Evolutionary conservation across 2,113 vertebrate species (phyloP).

Genomic region (Rhinoderma darwinii): DNA sequence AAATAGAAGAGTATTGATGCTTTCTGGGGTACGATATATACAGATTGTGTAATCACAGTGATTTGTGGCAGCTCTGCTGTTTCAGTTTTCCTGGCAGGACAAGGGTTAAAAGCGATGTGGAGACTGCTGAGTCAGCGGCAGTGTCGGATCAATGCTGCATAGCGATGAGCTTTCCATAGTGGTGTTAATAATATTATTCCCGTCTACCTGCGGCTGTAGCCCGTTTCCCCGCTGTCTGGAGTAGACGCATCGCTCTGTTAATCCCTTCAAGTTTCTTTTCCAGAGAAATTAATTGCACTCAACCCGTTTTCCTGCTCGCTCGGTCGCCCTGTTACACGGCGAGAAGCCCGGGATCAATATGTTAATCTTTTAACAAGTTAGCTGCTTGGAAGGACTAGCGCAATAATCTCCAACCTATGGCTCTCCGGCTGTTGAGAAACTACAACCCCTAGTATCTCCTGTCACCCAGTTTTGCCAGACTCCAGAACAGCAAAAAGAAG

Average conservation of each 20-base stretch:
- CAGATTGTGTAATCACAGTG: no score
- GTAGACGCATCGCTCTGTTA: not conserved
- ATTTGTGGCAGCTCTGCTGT: not conserved
- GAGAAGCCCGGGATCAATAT: constrained; percentile 6
- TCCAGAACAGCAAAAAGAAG: not conserved
- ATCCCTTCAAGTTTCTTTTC: constrained; percentile 29
- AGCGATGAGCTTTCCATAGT: not conserved
- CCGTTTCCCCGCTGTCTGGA: not conserved
- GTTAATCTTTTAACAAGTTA: constrained; percentile 9
- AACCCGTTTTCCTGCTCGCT: not conserved
- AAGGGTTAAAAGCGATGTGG: not conserved
- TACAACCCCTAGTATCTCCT: not conserved
- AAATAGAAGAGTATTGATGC: no score
- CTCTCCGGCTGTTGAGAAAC: not conserved
- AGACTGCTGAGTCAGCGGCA: not conserved
- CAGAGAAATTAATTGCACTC: constrained; percentile 20
- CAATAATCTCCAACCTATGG: not conserved
- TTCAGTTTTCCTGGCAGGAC: not conserved
- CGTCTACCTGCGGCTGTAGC: not conserved
- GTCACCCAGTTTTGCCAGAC: not conserved
- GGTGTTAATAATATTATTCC: not conserved
- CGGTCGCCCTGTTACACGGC: constrained; percentile 1
- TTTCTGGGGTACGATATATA: no score
- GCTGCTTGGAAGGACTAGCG: not conserved
- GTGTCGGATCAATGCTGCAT: not conserved